These are phyloP conservation scores for Lytechinus variegatus DNA, from an alignment of 35 echinoderm and acorn worm species.

Conservation along the genomic window DNA sequence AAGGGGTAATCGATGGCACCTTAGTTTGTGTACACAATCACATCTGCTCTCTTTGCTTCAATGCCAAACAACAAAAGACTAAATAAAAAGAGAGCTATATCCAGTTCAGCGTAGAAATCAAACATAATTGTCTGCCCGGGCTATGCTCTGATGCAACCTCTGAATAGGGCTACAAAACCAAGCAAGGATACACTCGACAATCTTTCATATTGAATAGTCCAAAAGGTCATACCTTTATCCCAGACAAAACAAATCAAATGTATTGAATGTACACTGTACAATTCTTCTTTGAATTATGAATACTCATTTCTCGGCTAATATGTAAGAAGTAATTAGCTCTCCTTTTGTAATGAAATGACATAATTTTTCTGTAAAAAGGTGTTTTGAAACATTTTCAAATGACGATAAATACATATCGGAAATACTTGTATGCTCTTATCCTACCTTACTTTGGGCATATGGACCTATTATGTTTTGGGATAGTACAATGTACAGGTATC, in stretches of 20 bases:
- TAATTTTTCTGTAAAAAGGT: neutral
- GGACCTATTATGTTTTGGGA: too few species aligned
- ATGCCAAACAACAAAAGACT: neutral
- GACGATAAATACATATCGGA: neutral
- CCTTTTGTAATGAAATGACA: neutral
- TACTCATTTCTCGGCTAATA: neutral
- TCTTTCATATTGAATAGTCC: neutral
- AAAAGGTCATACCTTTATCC: neutral
- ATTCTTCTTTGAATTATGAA: neutral
- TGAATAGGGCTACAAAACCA: constrained; percentile 2
- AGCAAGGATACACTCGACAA: neutral
- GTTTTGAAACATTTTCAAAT: neutral
- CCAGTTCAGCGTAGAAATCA: neutral
- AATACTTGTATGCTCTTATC: neutral
- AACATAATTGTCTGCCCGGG: constrained; percentile 12
- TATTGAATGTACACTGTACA: too few species aligned
- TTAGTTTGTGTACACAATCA: constrained; percentile 1
- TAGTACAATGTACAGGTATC: neutral
- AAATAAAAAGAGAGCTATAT: neutral
- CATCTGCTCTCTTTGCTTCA: constrained; percentile 6
- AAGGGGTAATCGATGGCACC: constrained; percentile 9
- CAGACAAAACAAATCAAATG: neutral
- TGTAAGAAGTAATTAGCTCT: neutral
- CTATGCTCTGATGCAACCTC: neutral
- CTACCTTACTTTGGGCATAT: neutral